Evolutionary conservation across 2,888 invertebrate species (phyloP), one percentile per base, ranked within the genome.

Genomic region (Drosophila flavopinicola): DNA sequence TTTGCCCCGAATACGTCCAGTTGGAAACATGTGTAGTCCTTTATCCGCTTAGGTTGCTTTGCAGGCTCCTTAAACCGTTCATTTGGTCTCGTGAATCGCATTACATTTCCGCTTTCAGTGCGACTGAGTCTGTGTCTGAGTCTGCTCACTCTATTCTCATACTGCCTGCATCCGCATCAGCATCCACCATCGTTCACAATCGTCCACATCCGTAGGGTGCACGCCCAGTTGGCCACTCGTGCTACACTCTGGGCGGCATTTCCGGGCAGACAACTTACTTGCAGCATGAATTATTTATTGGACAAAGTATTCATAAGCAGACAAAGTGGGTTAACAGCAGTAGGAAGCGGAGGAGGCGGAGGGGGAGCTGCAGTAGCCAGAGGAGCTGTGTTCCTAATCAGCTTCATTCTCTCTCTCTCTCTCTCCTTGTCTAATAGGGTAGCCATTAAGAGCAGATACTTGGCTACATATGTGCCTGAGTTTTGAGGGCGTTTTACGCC

Each of bases 281-380:
- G 75, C 73, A 71, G 66, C 76, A 82, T 86, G 80, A 82, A 82
- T 86, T 82, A 82, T 82, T 82, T 82, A 82, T 82, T 86, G 86
- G 66, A 49, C 75, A 61, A 60, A 83, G 83, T 79, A 75, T 78
- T 85, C 76, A 85, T 75, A 82, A 65, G 83, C 74, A 51, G 57
- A 48, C 44, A 39, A 49, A 30, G 58, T 53, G 51, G 65, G 45
- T 13, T 52, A 60, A 32, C 24, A n/a, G 17, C n/a, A 20, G 15
- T 1, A n/a, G 41, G 20, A 32, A 20, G n/a, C 11, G 17, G 30
- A 3, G 13, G 3, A 27, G 47, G 1, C 9, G 27, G 4, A 3
- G 23, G 24, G 13, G 45, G n/a, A 27, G 41, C 10, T 39, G 47
- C 25, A 37, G 47, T 1, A 6, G 33, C 20, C 17, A 17, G 33